Evolutionary conservation across 1,140 invertebrate genomes (phyloP).

Genomic region (Dinoponera quadriceps): DNA sequence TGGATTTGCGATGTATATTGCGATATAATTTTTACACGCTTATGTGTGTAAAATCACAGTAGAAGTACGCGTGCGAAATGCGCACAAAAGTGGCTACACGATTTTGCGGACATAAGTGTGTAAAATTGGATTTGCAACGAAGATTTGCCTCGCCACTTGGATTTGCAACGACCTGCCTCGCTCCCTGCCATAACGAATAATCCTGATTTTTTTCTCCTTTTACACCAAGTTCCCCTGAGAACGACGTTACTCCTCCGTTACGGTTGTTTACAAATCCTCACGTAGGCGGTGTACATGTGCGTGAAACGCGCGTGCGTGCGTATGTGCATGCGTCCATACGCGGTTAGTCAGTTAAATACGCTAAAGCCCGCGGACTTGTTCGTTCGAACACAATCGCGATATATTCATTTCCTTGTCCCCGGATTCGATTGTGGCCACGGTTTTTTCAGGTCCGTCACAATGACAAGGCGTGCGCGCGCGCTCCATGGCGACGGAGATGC

Average conservation of each 20-base stretch:
- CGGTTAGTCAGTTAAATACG: background rate
- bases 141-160: too few species aligned
- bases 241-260: conserved; percentile 23
- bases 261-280: conserved; percentile 41
- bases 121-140: too few species aligned
- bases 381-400: background rate
- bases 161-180: too few species aligned
- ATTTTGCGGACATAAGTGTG: too few species aligned
- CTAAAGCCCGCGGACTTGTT: background rate
- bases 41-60: too few species aligned
- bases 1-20: too few species aligned
- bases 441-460: conserved; percentile 35
- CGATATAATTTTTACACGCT: too few species aligned
- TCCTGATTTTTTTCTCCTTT: too few species aligned
- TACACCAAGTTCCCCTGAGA: too few species aligned
- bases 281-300: conserved; percentile 3
- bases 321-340: background rate
- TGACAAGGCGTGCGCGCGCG: conserved; percentile 3
- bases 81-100: too few species aligned
- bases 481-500: conserved; percentile 52
- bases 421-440: background rate
- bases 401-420: background rate
- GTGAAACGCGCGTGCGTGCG: background rate
- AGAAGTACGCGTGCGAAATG: too few species aligned
- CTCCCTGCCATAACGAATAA: too few species aligned